These are phyloP conservation scores for Anoplopoma fimbria DNA, from an alignment of 2,113 vertebrate genomes.

Conservation along the genomic window DNA sequence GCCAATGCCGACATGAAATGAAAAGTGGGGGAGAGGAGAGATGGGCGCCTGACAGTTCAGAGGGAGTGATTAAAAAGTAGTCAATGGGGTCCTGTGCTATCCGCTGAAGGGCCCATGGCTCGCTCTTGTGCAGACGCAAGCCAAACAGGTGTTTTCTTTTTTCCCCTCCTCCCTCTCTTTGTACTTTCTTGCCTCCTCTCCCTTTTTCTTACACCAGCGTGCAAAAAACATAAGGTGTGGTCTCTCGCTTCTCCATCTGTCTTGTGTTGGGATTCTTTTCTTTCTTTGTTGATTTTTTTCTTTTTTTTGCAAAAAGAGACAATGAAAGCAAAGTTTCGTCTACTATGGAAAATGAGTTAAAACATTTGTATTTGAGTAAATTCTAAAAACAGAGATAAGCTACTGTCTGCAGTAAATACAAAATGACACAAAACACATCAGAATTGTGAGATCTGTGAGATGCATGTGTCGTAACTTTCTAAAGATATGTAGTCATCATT, in stretches of 20 bases:
- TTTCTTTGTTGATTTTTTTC: background rate
- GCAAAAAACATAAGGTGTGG: conserved; percentile 73
- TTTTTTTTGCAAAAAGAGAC: conserved; percentile 50
- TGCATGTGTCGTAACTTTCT: background rate
- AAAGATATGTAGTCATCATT: background rate
- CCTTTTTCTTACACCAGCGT: conserved; percentile 56
- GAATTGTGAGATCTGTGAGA: background rate
- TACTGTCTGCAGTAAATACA: background rate
- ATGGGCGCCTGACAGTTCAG: conserved; percentile 81
- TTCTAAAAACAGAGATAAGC: conserved; percentile 1
- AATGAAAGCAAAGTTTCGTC: conserved; percentile 45
- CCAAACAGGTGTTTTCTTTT: conserved; percentile 92
- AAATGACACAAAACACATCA: background rate
- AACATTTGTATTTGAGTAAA: background rate
- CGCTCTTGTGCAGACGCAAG: conserved; percentile 73
- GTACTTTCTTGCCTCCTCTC: conserved; percentile 79
- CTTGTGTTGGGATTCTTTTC: conserved; percentile 25
- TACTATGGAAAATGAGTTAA: conserved; percentile 9
- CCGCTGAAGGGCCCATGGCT: conserved; percentile 80
- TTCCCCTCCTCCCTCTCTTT: conserved; percentile 79
- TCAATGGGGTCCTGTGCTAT: conserved; percentile 81
- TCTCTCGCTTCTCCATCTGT: conserved; percentile 48
- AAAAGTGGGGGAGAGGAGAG: conserved; percentile 83
- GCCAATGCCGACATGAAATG: conserved; percentile 91
- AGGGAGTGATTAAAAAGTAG: conserved; percentile 82